A percentile compares a stretch with the other conserved stretches of the same genome.
phyloP scores from a whole-genome alignment of 1,140 invertebrate genomes.

The Drosophila chauvacae region DNA sequence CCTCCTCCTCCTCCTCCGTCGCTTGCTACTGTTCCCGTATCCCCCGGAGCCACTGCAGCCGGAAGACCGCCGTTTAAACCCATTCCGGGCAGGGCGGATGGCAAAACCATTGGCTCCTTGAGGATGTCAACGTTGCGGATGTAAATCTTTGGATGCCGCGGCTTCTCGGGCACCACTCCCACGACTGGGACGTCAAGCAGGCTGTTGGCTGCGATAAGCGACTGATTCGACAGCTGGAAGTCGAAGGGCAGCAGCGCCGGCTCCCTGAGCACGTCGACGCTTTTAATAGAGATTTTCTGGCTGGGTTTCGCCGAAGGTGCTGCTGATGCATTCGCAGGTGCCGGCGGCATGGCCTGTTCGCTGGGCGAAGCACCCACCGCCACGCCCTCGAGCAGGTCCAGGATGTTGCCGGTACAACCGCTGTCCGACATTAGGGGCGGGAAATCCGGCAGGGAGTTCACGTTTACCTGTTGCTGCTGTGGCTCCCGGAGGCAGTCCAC shows the following conservation, averaged over 20 bases:
- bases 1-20: neutral
- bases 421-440: constrained; percentile 41
- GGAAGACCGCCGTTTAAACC: constrained; percentile 44
- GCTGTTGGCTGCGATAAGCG: constrained; percentile 23
- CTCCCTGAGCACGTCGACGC: constrained; percentile 78
- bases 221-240: constrained; percentile 51
- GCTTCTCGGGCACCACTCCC: constrained; percentile 43
- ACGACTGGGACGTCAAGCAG: constrained; percentile 38
- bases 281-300: constrained; percentile 84
- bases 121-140: constrained; percentile 80
- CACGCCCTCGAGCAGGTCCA: constrained; percentile 65
- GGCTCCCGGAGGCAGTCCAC: constrained; percentile 78
- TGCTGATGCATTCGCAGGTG: constrained; percentile 2
- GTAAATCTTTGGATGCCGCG: constrained; percentile 78
- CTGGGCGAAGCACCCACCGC: constrained; percentile 19
- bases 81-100: constrained; percentile 49
- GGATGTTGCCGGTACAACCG: constrained; percentile 38
- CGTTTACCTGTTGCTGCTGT: constrained; percentile 27
- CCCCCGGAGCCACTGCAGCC: neutral
- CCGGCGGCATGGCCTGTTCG: constrained; percentile 22
- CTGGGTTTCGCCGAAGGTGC: constrained; percentile 30
- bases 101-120: constrained; percentile 74
- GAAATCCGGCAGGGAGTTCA: constrained; percentile 39
- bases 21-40: neutral
- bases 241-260: constrained; percentile 69